These are phyloP conservation scores for Nasonia longicornis DNA, from an alignment of 1,140 invertebrate genomes.

Conservation along the genomic window DNA sequence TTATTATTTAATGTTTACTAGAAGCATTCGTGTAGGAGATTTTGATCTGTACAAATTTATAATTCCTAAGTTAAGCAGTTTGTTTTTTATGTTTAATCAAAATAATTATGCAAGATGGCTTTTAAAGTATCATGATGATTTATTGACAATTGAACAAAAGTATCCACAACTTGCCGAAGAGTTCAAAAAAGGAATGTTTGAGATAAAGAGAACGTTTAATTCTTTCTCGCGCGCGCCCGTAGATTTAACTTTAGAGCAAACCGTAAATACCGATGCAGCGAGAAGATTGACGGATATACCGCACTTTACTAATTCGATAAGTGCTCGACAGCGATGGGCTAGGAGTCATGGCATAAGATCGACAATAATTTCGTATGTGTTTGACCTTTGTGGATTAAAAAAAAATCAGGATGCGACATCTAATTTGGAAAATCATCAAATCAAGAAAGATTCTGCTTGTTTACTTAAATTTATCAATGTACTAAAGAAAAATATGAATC, in stretches of 20 bases:
- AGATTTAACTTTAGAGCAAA: slow-evolving; percentile 55
- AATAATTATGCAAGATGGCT: too few species aligned
- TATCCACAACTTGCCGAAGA: background rate
- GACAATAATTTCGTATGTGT: too few species aligned
- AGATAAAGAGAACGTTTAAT: slow-evolving; percentile 50
- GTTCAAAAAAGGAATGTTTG: slow-evolving; percentile 48
- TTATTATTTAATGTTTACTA: slow-evolving; percentile 52
- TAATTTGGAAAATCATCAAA: too few species aligned
- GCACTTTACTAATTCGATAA: slow-evolving; percentile 41
- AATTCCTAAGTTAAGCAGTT: slow-evolving; percentile 37
- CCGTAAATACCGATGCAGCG: slow-evolving; percentile 53
- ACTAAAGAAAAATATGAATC: too few species aligned
- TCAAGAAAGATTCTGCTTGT: too few species aligned
- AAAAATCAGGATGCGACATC: too few species aligned
- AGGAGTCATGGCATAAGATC: too few species aligned
- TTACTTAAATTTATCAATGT: too few species aligned
- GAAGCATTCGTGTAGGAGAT: background rate
- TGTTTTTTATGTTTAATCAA: background rate
- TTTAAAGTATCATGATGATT: background rate
- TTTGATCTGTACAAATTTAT: background rate
- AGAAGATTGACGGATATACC: slow-evolving; percentile 48
- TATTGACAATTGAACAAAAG: background rate
- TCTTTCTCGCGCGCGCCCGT: slow-evolving; percentile 45
- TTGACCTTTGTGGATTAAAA: too few species aligned
- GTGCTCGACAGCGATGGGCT: background rate